phyloP scores from a whole-genome alignment of 2,888 invertebrate genomes.

The Gisinianus flammeolus region DNA sequence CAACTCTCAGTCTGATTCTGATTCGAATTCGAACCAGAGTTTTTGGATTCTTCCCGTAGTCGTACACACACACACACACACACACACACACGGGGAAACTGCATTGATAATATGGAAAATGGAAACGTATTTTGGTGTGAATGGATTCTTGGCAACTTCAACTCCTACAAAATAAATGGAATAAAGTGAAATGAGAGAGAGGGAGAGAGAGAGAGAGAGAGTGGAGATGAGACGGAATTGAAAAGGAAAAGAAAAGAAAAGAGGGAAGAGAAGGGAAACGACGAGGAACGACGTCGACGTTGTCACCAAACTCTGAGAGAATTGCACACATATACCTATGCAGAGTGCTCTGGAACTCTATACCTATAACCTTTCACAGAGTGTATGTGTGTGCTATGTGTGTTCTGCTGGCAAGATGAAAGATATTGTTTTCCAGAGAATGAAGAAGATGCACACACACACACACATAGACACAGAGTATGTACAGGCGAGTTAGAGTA shows the following conservation, averaged over 20 bases:
- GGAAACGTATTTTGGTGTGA: conserved; percentile 35
- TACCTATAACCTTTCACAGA: neutral
- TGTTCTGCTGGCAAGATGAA: conserved; percentile 10
- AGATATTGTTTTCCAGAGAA: conserved; percentile 35
- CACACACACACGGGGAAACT: conserved; percentile 8
- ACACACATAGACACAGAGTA: neutral
- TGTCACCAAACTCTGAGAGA: neutral
- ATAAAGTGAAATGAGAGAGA: conserved; percentile 37
- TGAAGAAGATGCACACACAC: conserved; percentile 15
- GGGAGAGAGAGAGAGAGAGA: conserved; percentile 28
- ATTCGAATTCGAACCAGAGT: too few species aligned
- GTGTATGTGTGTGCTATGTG: neutral
- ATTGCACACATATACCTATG: neutral
- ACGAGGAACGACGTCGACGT: neutral
- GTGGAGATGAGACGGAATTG: conserved; percentile 16
- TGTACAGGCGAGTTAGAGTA: too few species aligned
- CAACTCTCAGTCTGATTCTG: too few species aligned
- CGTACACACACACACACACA: neutral
- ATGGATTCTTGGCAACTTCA: conserved; percentile 38
- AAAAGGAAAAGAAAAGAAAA: neutral
- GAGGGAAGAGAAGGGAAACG: neutral
- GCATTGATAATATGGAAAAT: conserved; percentile 17
- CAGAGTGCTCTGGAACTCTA: neutral
- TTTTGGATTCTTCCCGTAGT: too few species aligned
- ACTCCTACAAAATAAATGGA: conserved; percentile 36